A percentile compares a stretch with the other conserved stretches of the same genome.
Evolutionary conservation across 2,888 invertebrate species (phyloP).

Genomic region (Hydroisotoma schaefferi): DNA sequence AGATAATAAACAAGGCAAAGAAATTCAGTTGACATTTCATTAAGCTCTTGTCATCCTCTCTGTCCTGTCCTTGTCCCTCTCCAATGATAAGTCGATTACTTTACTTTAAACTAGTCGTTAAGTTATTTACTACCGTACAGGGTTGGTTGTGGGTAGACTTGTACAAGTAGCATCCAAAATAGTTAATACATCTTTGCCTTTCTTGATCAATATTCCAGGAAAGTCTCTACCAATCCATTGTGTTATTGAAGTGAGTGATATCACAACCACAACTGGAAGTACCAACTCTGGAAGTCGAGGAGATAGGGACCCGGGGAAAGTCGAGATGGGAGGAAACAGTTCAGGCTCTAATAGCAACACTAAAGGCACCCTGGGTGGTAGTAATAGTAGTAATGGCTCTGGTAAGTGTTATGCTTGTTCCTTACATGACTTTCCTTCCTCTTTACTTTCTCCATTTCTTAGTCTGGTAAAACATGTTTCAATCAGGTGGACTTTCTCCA

Average conservation of each 20-base stretch:
- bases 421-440: too few relatives aligned
- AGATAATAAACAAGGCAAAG: slow-evolving; percentile 11
- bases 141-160: too few relatives aligned
- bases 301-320: slow-evolving; percentile 50
- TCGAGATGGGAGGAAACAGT: slow-evolving; percentile 47
- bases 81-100: neutral
- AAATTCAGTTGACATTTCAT: slow-evolving; percentile 19
- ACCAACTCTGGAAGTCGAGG: slow-evolving; percentile 9
- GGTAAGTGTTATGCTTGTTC: too few relatives aligned
- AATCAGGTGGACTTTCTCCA: neutral
- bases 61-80: too few relatives aligned
- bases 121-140: too few relatives aligned
- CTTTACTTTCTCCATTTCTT: neutral
- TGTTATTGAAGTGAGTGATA: slow-evolving; percentile 72
- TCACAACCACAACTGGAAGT: too few relatives aligned
- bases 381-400: slow-evolving; percentile 11
- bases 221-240: slow-evolving; percentile 92
- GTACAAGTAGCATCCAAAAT: neutral
- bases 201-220: slow-evolving; percentile 56
- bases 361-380: slow-evolving; percentile 19
- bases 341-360: slow-evolving; percentile 12
- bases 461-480: too few relatives aligned
- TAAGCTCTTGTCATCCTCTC: slow-evolving; percentile 11
- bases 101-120: slow-evolving; percentile 1
- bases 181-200: neutral